Percentiles rank a stretch among this genome's conserved stretches.
Evolutionary conservation across 2,113 vertebrate species (phyloP).

Genomic region (Phrynocephalus versicolor): DNA sequence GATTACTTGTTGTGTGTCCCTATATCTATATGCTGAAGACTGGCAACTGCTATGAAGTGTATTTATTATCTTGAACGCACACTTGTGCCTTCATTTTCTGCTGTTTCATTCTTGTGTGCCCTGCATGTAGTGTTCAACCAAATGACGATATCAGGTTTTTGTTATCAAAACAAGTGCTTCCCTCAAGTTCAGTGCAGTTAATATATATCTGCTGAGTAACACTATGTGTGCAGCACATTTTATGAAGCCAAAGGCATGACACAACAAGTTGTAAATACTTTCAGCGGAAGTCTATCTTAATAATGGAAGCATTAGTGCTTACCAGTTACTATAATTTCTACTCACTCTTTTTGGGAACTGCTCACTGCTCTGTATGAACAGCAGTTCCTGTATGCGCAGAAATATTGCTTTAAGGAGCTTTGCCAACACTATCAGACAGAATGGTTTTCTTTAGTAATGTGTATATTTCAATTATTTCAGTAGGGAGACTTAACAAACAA

Average conservation of each 20-base stretch:
- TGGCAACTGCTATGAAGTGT: slow-evolving; percentile 27
- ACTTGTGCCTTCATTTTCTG: background rate
- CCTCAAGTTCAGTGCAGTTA: slow-evolving; percentile 11
- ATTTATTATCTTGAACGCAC: slow-evolving; percentile 11
- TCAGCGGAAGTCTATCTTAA: background rate
- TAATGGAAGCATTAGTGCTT: too few species aligned
- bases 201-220: slow-evolving; percentile 3
- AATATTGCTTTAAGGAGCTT: too few species aligned
- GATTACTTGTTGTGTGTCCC: background rate
- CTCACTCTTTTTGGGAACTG: too few species aligned
- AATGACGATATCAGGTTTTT: slow-evolving; percentile 48
- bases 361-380: too few species aligned
- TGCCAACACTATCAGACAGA: too few species aligned
- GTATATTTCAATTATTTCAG: too few species aligned
- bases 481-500: too few species aligned
- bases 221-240: background rate
- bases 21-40: background rate
- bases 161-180: slow-evolving; percentile 11
- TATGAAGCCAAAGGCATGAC: slow-evolving; percentile 47
- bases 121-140: slow-evolving; percentile 9
- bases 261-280: slow-evolving; percentile 49
- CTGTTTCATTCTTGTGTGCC: background rate
- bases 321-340: too few species aligned
- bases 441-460: too few species aligned
- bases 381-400: too few species aligned